Evolutionary conservation across 2,797 vertebrate genomes (phyloP).

Genomic region (Darevskia mixta): DNA sequence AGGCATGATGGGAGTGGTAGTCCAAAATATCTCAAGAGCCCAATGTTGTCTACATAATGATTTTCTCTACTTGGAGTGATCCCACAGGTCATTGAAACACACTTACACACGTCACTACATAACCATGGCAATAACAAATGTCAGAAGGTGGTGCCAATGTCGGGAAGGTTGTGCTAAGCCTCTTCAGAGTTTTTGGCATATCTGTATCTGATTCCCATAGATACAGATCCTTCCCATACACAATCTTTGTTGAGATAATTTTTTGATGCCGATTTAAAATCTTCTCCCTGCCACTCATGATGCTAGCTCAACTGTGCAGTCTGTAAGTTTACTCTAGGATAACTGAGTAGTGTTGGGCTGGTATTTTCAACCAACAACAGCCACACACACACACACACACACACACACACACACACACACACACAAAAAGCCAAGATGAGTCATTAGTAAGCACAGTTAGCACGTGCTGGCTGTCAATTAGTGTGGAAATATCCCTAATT

Average conservation of each 20-base stretch:
- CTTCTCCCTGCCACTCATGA: neutral
- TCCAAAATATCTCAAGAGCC: too few relatives aligned
- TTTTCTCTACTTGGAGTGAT: neutral
- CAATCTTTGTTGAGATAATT: neutral
- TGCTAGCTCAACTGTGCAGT: neutral
- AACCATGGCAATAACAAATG: neutral
- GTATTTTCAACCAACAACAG: neutral
- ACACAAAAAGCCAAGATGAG: neutral
- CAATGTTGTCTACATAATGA: too few relatives aligned
- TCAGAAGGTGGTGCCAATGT: neutral
- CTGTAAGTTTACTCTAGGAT: neutral
- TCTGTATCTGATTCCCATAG: neutral
- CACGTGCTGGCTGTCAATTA: neutral
- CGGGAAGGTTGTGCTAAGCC: neutral
- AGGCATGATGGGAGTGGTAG: too few relatives aligned
- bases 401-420: neutral
- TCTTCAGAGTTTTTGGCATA: neutral
- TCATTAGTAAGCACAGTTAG: neutral
- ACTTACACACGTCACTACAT: neutral
- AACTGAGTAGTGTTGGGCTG: neutral
- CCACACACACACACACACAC: neutral
- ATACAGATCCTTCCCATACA: neutral
- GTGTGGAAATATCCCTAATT: neutral
- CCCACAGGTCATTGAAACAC: neutral
- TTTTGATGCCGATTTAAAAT: neutral